Evolutionary conservation across 2,888 invertebrate genomes (phyloP).

Genomic region (Drosophila affinis): DNA sequence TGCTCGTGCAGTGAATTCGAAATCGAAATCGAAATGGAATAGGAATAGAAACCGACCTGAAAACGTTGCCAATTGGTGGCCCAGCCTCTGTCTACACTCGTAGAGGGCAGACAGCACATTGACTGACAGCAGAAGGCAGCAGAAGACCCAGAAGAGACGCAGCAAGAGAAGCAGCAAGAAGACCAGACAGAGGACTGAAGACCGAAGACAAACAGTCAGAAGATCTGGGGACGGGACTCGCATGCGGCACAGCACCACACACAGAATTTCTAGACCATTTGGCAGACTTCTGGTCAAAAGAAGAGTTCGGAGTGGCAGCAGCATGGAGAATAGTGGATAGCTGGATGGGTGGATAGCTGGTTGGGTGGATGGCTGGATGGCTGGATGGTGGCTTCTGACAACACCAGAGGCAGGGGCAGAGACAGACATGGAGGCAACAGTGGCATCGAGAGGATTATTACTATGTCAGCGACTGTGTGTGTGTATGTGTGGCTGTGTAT

Average conservation of each 20-base stretch:
- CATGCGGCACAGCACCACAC: no score
- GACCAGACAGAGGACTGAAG: not conserved
- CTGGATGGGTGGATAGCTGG: not conserved
- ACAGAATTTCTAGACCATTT: conserved; percentile 22
- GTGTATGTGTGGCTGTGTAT: conserved; percentile 42
- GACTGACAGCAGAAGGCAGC: conserved; percentile 1
- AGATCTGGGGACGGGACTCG: not conserved
- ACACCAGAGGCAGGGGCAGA: no score
- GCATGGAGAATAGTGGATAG: no score
- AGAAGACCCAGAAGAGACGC: not conserved
- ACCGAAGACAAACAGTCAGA: not conserved
- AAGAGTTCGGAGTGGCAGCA: not conserved
- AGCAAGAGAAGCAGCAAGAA: conserved; percentile 18
- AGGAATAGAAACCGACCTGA: no score
- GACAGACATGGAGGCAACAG: not conserved
- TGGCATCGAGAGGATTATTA: conserved; percentile 7
- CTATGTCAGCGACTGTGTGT: conserved; percentile 53
- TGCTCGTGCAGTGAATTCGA: no score
- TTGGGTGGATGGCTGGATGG: not conserved
- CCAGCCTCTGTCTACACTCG: no score
- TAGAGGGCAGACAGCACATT: no score
- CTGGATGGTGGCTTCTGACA: no score
- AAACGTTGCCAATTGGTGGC: no score
- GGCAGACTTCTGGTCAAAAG: conserved; percentile 24
- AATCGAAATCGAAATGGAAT: no score